phyloP scores from a whole-genome alignment of 2,888 invertebrate species.

The Tribolium freemani region DNA sequence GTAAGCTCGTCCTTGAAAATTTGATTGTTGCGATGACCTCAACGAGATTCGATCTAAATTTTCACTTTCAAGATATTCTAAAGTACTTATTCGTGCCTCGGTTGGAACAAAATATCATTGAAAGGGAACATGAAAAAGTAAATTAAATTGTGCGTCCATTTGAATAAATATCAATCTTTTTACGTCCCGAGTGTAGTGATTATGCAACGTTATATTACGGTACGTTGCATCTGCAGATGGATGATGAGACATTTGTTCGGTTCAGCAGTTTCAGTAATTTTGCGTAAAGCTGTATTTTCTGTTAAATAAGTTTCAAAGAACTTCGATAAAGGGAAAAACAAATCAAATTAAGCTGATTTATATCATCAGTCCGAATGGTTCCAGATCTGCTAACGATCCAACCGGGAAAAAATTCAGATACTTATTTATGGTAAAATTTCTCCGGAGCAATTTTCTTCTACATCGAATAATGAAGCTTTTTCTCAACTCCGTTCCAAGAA shows the following conservation, averaged over 20 bases:
- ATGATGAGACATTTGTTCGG: conserved; percentile 15
- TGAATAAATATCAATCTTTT: conserved; percentile 20
- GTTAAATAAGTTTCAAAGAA: conserved; percentile 17
- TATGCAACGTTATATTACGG: conserved; percentile 19
- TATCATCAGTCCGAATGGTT: not conserved
- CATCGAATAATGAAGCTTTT: not conserved
- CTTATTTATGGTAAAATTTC: not conserved
- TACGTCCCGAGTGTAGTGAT: conserved; percentile 9
- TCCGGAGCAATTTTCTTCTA: not conserved
- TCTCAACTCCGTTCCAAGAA: not conserved
- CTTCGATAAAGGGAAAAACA: not conserved
- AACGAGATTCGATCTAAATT: not conserved
- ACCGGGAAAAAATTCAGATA: not conserved
- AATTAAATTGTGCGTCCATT: conserved; percentile 21
- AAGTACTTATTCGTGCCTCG: not conserved
- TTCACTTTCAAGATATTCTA: conserved; percentile 13
- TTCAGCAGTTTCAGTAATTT: conserved; percentile 15
- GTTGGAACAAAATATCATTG: not conserved
- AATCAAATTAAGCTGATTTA: not conserved
- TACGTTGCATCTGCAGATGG: conserved; percentile 22
- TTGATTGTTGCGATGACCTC: conserved; percentile 23
- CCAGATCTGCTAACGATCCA: not conserved
- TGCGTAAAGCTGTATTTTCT: conserved; percentile 17
- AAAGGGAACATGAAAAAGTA: not conserved
- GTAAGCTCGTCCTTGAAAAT: conserved; percentile 26